A percentile compares a stretch with the other conserved stretches of the same genome.
Evolutionary conservation across 2,797 vertebrate genomes (phyloP).

Genomic region (Cryptoprocta ferox): DNA sequence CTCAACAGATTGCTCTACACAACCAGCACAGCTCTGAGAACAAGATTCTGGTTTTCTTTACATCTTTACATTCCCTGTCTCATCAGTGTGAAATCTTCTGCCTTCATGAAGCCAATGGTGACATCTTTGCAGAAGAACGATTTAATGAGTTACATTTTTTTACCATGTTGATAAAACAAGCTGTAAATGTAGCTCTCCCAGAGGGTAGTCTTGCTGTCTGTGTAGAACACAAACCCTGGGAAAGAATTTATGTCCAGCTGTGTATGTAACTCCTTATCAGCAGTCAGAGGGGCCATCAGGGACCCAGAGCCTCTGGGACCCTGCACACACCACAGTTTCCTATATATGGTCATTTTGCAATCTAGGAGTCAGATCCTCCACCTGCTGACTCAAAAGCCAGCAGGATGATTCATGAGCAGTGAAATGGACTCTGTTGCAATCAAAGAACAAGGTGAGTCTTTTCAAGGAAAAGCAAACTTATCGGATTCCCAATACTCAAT

Average conservation of each 20-base stretch:
- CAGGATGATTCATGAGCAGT: neutral
- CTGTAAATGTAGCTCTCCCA: neutral
- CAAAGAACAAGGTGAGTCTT: conserved; percentile 30
- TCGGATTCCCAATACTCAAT: neutral
- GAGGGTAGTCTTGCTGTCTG: neutral
- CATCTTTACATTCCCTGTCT: neutral
- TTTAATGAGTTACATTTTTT: neutral
- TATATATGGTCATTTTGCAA: neutral
- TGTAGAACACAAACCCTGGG: neutral
- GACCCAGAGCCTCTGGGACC: neutral
- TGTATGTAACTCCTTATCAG: neutral
- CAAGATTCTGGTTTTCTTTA: neutral
- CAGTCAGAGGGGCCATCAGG: neutral
- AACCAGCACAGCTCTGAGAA: neutral
- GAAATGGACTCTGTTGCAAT: neutral
- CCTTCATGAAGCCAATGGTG: neutral
- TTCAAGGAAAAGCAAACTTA: neutral
- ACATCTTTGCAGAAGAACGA: neutral
- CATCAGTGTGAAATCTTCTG: neutral
- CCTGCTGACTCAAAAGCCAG: conserved; percentile 16
- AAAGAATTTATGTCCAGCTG: neutral
- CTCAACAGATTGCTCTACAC: neutral
- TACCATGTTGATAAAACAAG: neutral
- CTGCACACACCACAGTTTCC: neutral
- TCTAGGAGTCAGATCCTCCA: neutral